Evolutionary conservation across 2,888 invertebrate genomes (phyloP), one percentile per base, ranked within the genome.

Genomic region (Gasteruption jaculator): DNA sequence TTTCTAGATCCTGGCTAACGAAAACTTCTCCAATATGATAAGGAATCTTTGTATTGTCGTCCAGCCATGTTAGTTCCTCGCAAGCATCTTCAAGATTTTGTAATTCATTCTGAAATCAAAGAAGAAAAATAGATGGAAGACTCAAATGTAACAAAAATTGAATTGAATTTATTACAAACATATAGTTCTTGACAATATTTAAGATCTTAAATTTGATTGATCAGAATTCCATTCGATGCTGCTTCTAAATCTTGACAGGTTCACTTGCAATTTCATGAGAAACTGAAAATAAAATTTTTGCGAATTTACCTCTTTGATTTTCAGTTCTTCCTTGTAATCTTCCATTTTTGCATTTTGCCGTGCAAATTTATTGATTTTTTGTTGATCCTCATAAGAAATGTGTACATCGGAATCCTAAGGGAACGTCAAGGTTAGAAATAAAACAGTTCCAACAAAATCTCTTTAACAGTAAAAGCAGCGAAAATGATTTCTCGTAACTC

Each of bases 311-410:
- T 89, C 85, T 74, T 88, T 91, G 22, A 78, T 73, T 74, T 86
- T 86, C 22, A 93, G 73, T 70, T 94, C 92, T 54, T 91, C 86
- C 68, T 90, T 92, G 10, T 86, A 75, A 65, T 95, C 94, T 58
- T 93, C 91, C 60, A 93, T 79, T 71, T 87, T 87, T 1, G 92
- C 93, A 75, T 96, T 95, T 49, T 89, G 80, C 46, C 91, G 80
- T 1, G 97, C 97, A 73, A 97, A 97, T 68, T 85, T 86, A 72
- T 99, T 99, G 50, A 99, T 97, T 74, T 91, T 92, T 65, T 91
- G 90, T 73, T 99, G 97, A 74, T 99, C 97, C 71, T 94, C 95
- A 63, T 81, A 91, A 0, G 92, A 91, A 57, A 97, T 94, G 69
- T 94, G 89, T 45, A 93, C 89, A 75, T 94, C 94, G 34, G 85